These are phyloP conservation scores for Orientallactaga bullata DNA, from an alignment of 2,113 vertebrate genomes.

Conservation along the genomic window DNA sequence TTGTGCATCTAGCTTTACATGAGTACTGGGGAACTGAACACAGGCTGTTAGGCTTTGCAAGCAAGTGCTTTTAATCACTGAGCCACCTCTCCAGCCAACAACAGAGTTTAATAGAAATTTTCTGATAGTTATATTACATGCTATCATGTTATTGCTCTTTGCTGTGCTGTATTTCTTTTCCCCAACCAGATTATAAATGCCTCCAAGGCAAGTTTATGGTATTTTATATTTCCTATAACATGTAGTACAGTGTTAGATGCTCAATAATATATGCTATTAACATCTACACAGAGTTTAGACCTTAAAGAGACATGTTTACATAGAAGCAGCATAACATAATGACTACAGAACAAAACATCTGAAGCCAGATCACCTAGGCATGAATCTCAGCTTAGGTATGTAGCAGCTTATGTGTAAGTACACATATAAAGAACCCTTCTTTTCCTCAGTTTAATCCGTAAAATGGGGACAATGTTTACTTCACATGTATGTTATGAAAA, in stretches of 20 bases:
- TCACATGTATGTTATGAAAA: conserved; percentile 47
- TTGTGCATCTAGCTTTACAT: too few species aligned
- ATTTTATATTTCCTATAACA: conserved; percentile 53
- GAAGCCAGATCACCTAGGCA: neutral
- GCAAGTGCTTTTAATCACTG: too few species aligned
- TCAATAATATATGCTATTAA: conserved; percentile 50
- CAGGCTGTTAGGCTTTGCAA: too few species aligned
- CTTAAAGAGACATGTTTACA: conserved; percentile 47
- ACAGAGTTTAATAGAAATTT: neutral
- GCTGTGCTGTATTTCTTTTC: neutral
- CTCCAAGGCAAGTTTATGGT: conserved; percentile 28
- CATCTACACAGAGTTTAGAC: neutral
- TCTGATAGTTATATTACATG: conserved; percentile 16
- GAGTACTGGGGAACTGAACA: too few species aligned
- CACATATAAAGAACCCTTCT: conserved; percentile 16
- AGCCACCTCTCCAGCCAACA: neutral
- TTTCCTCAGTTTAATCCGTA: conserved; percentile 46
- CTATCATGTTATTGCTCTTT: conserved; percentile 40
- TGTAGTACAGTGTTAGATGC: conserved; percentile 19
- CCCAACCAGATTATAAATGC: conserved; percentile 16
- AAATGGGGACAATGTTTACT: neutral
- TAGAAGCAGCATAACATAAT: neutral
- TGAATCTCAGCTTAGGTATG: conserved; percentile 3
- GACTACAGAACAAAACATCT: conserved; percentile 49
- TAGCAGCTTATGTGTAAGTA: neutral